Base-by-base conservation (phyloP, 2,888 invertebrate genomes). In the Timema podura region DNA sequence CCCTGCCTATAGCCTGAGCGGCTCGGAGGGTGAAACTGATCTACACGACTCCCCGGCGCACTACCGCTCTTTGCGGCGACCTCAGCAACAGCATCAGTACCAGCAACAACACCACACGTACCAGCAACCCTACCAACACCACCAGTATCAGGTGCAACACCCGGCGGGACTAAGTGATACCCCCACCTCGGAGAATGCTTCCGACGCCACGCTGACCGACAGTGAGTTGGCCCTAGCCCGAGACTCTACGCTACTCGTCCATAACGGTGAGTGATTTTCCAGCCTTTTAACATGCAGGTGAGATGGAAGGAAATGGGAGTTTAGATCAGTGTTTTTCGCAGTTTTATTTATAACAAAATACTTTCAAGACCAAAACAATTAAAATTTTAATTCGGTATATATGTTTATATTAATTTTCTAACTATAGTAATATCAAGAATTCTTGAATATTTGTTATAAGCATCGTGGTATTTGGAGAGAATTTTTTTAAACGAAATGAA, bases 181-280 rank as follows among this genome's bases (percentile, higher is more conserved):
- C 79, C 92, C 92, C 75, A 90, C 91, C 64, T 90, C 91, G 75
- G 92, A 92, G 81, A 91, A 92, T 89, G 91, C 90, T 74, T 92
- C 92, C 75, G 91, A 92, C 87, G 91, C 91, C 59, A 92, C 92
- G 46, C 86, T 92, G 78, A 92, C 92, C 51, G 93, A 92, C 82
- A 91, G 91, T 44, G 93, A 93, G 83, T 85, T 91, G 80, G 91
- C 92, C 77, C 85, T 92, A 77, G 91, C 91, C 78, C 87, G 92
- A 80, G 91, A 92, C 79, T 91, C 90, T 66, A 91, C 92, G 75
- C 87, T 92, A 76, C 89, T 92, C 76, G 90, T 91, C 76, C 91
- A 92, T 85, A 92, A 91, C 90, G 92, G 92, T 92, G 75, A 86
- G 88, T 83, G 30, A 5, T 30, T n/a, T 13, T 65, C 3, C 65